Conservation (phyloP, 2,797 vertebrate species). For the Etheostoma nigrum region DNA sequence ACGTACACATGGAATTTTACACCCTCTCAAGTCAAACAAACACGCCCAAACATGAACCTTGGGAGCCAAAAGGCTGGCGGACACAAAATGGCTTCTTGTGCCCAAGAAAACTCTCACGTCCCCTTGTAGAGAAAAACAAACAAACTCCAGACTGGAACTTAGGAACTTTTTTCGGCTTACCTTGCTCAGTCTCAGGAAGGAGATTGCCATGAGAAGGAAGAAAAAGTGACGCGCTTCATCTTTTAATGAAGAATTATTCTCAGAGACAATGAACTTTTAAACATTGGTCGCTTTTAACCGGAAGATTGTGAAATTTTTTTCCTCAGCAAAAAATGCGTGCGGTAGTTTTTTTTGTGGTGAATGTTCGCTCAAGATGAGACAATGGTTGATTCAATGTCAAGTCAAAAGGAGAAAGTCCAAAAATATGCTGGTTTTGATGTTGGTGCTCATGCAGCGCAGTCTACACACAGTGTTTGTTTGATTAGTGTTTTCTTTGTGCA, state of each 20-base stretch:
- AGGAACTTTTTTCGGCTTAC: slow-evolving; percentile 75
- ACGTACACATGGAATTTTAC: slow-evolving; percentile 39
- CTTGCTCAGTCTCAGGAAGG: slow-evolving; percentile 87
- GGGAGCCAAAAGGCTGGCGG: slow-evolving; percentile 66
- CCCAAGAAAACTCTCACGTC: slow-evolving; percentile 51
- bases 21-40: slow-evolving; percentile 46
- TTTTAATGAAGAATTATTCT: slow-evolving; percentile 82
- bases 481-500: slow-evolving; percentile 91
- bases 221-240: slow-evolving; percentile 71
- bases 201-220: slow-evolving; percentile 79
- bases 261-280: slow-evolving; percentile 78
- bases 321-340: slow-evolving; percentile 66
- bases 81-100: slow-evolving; percentile 64
- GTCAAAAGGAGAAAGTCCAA: slow-evolving; percentile 78
- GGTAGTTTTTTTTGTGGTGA: slow-evolving; percentile 39
- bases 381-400: slow-evolving; percentile 66
- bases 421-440: slow-evolving; percentile 89
- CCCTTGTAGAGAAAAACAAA: slow-evolving; percentile 52
- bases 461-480: slow-evolving; percentile 88
- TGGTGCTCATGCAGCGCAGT: slow-evolving; percentile 85
- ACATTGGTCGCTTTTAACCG: slow-evolving; percentile 75
- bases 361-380: slow-evolving; percentile 64
- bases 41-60: slow-evolving; percentile 55
- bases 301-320: slow-evolving; percentile 80
- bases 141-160: slow-evolving; percentile 72